These are phyloP conservation scores for Syngnathus acus DNA, from an alignment of 2,797 vertebrate genomes.

Conservation along the genomic window DNA sequence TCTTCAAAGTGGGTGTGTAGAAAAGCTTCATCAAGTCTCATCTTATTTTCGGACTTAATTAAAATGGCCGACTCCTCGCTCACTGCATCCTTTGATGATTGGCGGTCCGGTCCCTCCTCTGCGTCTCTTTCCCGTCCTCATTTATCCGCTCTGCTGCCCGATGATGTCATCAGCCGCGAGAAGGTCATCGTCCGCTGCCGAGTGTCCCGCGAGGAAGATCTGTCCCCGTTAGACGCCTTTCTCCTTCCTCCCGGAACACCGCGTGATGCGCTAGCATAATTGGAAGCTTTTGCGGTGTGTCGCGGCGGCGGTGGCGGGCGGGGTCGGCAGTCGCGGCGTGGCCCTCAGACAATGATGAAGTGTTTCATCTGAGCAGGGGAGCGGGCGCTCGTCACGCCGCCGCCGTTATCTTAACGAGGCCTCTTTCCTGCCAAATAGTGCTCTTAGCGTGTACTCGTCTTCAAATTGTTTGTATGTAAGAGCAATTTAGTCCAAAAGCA, in stretches of 20 bases:
- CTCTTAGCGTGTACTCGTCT: constrained; percentile 1
- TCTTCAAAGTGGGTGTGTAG: not conserved
- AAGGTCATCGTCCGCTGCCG: not conserved
- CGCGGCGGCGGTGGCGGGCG: not conserved
- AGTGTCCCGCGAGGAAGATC: not conserved
- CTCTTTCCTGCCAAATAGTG: constrained; percentile 4
- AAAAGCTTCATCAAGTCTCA: not conserved
- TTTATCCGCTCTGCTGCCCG: not conserved
- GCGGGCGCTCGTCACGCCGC: not conserved
- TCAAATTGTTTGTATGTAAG: not conserved
- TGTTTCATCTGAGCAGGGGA: constrained; percentile 4
- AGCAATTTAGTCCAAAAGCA: not conserved
- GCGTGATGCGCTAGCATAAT: not conserved
- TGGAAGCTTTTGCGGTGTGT: not conserved
- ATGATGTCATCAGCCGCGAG: constrained; percentile 1
- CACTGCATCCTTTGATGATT: not conserved
- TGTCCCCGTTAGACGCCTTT: constrained; percentile 2
- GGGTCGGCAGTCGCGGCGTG: not conserved
- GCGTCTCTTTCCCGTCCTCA: not conserved
- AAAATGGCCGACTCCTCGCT: not conserved
- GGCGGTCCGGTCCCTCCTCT: not conserved
- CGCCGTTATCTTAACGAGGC: constrained; percentile 5
- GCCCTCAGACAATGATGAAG: constrained; percentile 1
- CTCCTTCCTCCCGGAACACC: not conserved
- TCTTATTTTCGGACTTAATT: not conserved